Conservation (phyloP, 2,888 invertebrate species). For the Eupithecia centaureata region DNA sequence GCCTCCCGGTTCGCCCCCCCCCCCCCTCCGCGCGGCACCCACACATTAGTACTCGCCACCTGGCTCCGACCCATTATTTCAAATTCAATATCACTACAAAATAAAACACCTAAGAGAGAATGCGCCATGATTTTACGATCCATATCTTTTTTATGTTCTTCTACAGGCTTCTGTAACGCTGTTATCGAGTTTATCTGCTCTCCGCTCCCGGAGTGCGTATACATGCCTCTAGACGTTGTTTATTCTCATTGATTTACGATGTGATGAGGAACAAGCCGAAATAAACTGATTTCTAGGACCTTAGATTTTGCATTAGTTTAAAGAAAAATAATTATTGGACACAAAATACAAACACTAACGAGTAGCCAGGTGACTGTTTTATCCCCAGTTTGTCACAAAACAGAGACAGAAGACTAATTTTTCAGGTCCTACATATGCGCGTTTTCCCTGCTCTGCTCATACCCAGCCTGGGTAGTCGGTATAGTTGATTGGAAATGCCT, state of each 20-base stretch:
- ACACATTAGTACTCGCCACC: background rate
- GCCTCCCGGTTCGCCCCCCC: background rate
- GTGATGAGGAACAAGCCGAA: too few relatives aligned
- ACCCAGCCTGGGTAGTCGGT: background rate
- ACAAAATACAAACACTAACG: too few relatives aligned
- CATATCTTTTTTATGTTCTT: constrained; percentile 59
- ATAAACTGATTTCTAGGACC: too few relatives aligned
- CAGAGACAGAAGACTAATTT: too few relatives aligned
- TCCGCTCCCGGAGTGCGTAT: constrained; percentile 32
- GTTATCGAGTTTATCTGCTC: constrained; percentile 62
- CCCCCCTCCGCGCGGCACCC: background rate
- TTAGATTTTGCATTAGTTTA: too few relatives aligned
- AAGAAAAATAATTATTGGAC: too few relatives aligned
- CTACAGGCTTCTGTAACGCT: constrained; percentile 47
- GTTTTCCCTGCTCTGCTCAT: background rate
- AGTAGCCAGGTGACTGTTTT: too few relatives aligned
- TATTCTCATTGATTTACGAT: background rate
- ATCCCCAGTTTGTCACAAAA: too few relatives aligned
- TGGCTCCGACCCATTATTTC: constrained; percentile 26
- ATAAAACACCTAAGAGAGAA: constrained; percentile 49
- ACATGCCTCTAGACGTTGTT: background rate
- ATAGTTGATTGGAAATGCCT: constrained; percentile 7
- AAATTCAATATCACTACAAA: constrained; percentile 51
- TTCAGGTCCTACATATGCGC: too few relatives aligned
- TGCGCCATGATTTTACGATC: constrained; percentile 57